phyloP scores from a whole-genome alignment of 2,888 invertebrate species.

The Chloroclysta siterata region DNA sequence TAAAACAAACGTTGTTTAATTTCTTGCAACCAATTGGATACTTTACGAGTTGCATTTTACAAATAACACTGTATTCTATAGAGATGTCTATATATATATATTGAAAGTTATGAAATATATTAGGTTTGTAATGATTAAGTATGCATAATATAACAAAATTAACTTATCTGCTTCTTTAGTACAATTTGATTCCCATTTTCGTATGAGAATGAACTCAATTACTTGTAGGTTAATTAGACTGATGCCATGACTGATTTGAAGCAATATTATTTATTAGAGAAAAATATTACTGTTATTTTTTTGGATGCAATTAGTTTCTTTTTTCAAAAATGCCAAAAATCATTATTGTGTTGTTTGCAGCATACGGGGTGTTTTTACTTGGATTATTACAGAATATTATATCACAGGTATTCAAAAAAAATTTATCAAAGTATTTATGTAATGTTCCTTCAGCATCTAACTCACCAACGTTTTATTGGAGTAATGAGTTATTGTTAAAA shows the following conservation, averaged over 20 bases:
- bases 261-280: slow-evolving; percentile 82
- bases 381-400: background rate
- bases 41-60: slow-evolving; percentile 8
- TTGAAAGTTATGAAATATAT: slow-evolving; percentile 8
- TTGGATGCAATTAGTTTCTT: slow-evolving; percentile 25
- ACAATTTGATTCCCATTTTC: slow-evolving; percentile 52
- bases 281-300: slow-evolving; percentile 56
- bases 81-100: background rate
- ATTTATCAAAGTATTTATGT: too few relatives aligned
- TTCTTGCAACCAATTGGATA: too few relatives aligned
- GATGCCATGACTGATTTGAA: slow-evolving; percentile 81
- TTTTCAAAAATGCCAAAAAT: slow-evolving; percentile 45
- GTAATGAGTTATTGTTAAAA: too few relatives aligned
- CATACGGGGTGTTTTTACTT: slow-evolving; percentile 2
- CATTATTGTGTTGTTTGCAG: slow-evolving; percentile 23
- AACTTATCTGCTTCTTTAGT: slow-evolving; percentile 49
- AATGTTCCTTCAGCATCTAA: background rate
- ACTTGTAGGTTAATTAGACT: slow-evolving; percentile 70
- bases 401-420: background rate
- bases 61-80: background rate
- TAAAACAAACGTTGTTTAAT: too few relatives aligned
- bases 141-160: slow-evolving; percentile 37
- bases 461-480: too few relatives aligned
- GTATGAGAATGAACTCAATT: slow-evolving; percentile 43
- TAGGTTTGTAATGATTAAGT: slow-evolving; percentile 5